phyloP scores from a whole-genome alignment of 2,888 invertebrate species.

The Eupithecia insigniata region DNA sequence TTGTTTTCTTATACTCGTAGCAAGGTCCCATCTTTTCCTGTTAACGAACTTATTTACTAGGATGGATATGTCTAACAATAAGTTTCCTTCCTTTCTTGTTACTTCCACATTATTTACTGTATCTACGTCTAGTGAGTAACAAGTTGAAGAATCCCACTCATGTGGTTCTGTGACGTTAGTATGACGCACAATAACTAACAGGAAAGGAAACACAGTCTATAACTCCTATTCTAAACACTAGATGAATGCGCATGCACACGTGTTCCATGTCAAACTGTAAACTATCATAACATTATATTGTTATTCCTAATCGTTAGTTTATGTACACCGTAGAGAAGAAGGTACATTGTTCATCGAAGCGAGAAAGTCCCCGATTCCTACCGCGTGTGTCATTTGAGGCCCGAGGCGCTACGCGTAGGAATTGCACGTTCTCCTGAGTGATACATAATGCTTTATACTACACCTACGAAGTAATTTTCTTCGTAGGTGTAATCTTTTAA shows the following conservation, averaged over 20 bases:
- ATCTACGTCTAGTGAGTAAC: background rate
- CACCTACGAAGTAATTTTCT: too few species aligned
- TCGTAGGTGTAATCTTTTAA: too few species aligned
- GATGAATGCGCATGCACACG: background rate
- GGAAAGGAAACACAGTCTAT: background rate
- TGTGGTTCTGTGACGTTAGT: background rate
- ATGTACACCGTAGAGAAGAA: conserved; percentile 1
- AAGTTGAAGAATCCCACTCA: background rate
- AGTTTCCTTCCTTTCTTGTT: background rate
- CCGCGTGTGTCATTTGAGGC: too few species aligned
- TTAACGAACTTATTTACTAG: background rate
- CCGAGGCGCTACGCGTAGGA: too few species aligned
- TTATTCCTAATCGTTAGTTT: conserved; percentile 1
- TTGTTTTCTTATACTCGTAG: background rate
- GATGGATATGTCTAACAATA: background rate
- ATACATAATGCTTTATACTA: too few species aligned
- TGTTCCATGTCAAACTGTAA: conserved; percentile 18
- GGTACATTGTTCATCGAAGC: too few species aligned
- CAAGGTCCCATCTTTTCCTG: background rate
- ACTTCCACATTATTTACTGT: background rate
- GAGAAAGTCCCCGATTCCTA: too few species aligned
- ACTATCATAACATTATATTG: conserved; percentile 8
- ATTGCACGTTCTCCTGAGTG: too few species aligned
- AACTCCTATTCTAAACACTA: background rate
- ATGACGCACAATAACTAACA: background rate